Evolutionary conservation across 2,113 vertebrate genomes (phyloP).

Genomic region (Meles meles): DNA sequence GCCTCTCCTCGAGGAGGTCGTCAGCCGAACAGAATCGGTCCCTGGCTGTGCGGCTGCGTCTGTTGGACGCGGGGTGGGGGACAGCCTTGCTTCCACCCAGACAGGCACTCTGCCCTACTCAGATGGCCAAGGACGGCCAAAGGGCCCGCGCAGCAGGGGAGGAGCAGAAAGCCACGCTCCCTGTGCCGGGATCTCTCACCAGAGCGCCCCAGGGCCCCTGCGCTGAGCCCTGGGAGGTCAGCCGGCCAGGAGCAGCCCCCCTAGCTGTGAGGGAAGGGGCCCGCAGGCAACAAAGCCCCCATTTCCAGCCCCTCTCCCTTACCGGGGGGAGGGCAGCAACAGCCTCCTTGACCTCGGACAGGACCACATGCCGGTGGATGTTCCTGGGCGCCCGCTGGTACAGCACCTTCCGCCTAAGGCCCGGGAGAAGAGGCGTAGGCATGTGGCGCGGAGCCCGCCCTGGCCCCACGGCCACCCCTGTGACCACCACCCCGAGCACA

Average conservation of each 20-base stretch:
- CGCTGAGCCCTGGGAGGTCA: background rate
- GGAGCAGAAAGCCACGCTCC: background rate
- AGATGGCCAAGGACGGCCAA: too few species aligned
- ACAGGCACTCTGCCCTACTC: background rate
- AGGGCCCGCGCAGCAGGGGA: rapidly evolving
- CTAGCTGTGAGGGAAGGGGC: background rate
- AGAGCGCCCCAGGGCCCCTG: background rate
- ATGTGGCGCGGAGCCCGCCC: rapidly evolving
- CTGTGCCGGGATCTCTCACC: background rate
- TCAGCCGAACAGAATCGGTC: background rate
- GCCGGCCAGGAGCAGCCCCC: background rate
- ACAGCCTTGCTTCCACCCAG: background rate
- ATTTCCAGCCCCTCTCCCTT: conserved; percentile 51
- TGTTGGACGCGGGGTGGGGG: background rate
- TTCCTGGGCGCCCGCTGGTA: conserved; percentile 95
- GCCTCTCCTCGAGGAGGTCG: background rate
- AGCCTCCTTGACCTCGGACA: conserved; percentile 97
- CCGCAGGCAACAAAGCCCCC: background rate
- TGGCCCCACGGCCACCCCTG: rapidly evolving
- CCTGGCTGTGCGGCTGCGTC: rapidly evolving
- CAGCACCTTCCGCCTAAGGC: conserved; percentile 89
- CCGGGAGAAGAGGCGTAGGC: background rate
- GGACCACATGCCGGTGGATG: conserved; percentile 94
- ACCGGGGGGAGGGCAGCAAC: conserved; percentile 91
- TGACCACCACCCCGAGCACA: rapidly evolving